Evolutionary conservation across 30 jellyfish, hydroid and myxozoan genomes (phyloP), one percentile per base, ranked within the genome.

Genomic region (Aurelia coerulea): DNA sequence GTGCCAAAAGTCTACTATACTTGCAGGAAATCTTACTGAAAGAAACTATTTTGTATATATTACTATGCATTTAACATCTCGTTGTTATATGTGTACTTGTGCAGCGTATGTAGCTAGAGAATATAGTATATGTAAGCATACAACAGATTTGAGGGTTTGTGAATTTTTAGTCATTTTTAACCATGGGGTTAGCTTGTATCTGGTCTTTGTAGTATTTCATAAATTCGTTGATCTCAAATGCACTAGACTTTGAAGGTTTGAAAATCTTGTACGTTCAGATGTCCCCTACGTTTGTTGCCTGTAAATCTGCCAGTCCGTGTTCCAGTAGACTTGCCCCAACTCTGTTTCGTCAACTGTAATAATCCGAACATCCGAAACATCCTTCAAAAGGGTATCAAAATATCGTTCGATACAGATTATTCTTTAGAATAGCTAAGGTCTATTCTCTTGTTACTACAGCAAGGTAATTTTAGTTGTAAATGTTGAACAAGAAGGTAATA

Each of bases 51-150:
- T 76, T 76, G 86, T 76, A 76, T 34, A 76, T 76, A 37, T 31
- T 50, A 59, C 84, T 53, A 59, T 32, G 86, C 86, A 76, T 59
- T 53, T 76, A 59, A 32, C 86, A 42, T 34, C 59, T 59, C 32
- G 6, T 76, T 76, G 86, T 76, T 41, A 76, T 70, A 59, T 17
- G 86, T 76, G 74, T 76, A 34, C 74, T 76, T 53, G 58, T 76
- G 62, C 80, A 12, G n/a, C 62, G 32, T 76, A 33, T 60, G 23
- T 53, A 73, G 74, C 62, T 76, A 35, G 35, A 76, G 74, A 76
- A 76, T 76, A 50, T 76, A 76, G 86, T 76, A 58, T 70, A 70
- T 70, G 37, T 15, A 70, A 17, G 63, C 23, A 70, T 70, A 37
- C 12, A 60, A 37, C 37, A 59, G 75, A 76, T 16, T 76, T 59